These are phyloP conservation scores for Ischnus inquisitorius DNA, from an alignment of 2,888 invertebrate species.

Conservation along the genomic window DNA sequence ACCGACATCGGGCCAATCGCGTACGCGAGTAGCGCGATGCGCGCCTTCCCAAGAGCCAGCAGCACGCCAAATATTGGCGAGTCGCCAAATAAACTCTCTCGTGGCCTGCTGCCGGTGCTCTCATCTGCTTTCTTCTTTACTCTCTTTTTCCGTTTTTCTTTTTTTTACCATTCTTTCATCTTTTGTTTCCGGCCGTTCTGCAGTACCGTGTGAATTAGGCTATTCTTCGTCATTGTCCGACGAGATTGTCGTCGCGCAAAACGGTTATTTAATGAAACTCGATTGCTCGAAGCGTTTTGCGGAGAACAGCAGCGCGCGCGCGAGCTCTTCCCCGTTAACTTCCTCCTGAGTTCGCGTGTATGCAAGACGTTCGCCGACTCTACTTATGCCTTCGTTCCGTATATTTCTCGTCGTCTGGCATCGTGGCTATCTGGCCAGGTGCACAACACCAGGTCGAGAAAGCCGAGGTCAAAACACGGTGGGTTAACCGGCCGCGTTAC, in stretches of 20 bases:
- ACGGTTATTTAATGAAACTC: slow-evolving; percentile 14
- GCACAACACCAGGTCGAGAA: slow-evolving; percentile 50
- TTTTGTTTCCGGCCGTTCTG: slow-evolving; percentile 16
- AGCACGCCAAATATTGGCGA: slow-evolving; percentile 74
- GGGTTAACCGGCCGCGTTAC: slow-evolving; percentile 75
- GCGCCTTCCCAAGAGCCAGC: slow-evolving; percentile 47
- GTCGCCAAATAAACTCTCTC: slow-evolving; percentile 77
- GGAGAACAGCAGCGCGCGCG: not conserved
- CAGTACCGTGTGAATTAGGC: slow-evolving; percentile 45
- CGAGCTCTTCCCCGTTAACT: not conserved
- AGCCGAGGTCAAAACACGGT: slow-evolving; percentile 35
- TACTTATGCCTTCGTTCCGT: slow-evolving; percentile 23
- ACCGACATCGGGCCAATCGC: slow-evolving; percentile 72
- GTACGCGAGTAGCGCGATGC: slow-evolving; percentile 68
- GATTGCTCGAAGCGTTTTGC: not conserved
- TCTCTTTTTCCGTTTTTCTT: not conserved
- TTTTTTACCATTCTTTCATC: not conserved
- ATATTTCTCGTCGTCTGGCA: slow-evolving; percentile 60
- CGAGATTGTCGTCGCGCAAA: not conserved
- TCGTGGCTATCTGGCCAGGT: slow-evolving; percentile 41
- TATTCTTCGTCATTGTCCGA: slow-evolving; percentile 17
- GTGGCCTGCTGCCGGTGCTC: slow-evolving; percentile 4
- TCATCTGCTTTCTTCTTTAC: slow-evolving; percentile 27
- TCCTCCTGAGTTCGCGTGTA: slow-evolving; percentile 51
- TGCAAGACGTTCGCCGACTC: slow-evolving; percentile 39